Percentiles rank a stretch among this genome's conserved stretches.
Conservation (phyloP, 1,140 invertebrate genomes). For the Drosophila lacteicornis region DNA sequence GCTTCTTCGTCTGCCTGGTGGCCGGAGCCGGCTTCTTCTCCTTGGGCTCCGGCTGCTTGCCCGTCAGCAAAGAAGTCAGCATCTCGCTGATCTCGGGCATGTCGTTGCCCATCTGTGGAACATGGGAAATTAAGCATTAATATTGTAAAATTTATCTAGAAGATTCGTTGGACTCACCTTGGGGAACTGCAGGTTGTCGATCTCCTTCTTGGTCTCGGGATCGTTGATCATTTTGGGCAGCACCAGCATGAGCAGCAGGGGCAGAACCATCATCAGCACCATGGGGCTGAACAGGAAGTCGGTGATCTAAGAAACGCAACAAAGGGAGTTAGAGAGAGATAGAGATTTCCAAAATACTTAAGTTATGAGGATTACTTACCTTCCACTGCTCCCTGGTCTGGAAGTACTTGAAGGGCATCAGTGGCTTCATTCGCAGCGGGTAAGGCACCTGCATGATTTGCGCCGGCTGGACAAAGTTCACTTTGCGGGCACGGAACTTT, state of each 20-base stretch:
- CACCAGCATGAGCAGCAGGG: slow-evolving; percentile 95
- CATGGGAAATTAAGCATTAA: background rate
- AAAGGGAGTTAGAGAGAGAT: background rate
- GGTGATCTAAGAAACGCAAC: slow-evolving; percentile 86
- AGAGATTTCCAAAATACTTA: background rate
- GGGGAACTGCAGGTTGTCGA: slow-evolving; percentile 91
- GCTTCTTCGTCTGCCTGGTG: slow-evolving; percentile 78
- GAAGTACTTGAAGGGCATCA: slow-evolving; percentile 95
- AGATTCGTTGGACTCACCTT: slow-evolving; percentile 45
- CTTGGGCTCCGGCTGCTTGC: slow-evolving; percentile 84
- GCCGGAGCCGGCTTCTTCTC: slow-evolving; percentile 72
- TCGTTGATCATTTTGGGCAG: slow-evolving; percentile 98
- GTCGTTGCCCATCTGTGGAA: slow-evolving; percentile 89
- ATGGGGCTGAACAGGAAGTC: slow-evolving; percentile 98
- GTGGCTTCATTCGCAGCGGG: slow-evolving; percentile 94
- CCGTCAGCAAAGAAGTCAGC: slow-evolving; percentile 92
- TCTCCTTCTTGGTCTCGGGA: slow-evolving; percentile 97
- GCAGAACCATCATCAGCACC: slow-evolving; percentile 99
- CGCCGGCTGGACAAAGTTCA: slow-evolving; percentile 97
- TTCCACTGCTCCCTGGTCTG: slow-evolving; percentile 97
- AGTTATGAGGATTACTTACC: slow-evolving; percentile 39
- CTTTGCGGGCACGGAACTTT: slow-evolving; percentile 96
- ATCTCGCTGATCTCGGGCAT: slow-evolving; percentile 97
- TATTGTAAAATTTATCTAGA: background rate
- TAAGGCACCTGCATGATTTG: slow-evolving; percentile 95